Base-by-base conservation (phyloP, 1,140 invertebrate genomes). In the Periplaneta americana region DNA sequence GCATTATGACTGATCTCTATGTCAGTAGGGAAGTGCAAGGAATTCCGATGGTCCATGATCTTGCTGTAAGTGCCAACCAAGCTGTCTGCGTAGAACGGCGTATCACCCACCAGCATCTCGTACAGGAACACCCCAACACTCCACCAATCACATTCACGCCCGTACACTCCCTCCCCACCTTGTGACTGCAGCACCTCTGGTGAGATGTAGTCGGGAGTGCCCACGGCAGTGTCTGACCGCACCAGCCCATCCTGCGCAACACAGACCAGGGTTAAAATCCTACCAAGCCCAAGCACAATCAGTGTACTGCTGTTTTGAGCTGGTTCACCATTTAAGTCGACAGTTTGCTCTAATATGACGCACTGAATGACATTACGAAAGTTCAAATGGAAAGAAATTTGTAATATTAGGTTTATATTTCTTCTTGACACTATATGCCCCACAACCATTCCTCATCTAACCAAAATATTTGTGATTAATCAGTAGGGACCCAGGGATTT, bases 121-220 rank as follows among this genome's bases (percentile, higher is more conserved):
- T 98, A 99, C 0, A 99, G 91, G 88, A 99, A 98, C 78, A 99
- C 98, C 66, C 98, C 98, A 22, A 99, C 98, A 22, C 97, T 98
- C 99, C 99, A 99, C 97, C 97, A 99, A 90, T 99, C 99, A 89
- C 98, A 99, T 88, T 99, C 98, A 48, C 96, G 90, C 0, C 98
- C 98, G 88, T 97, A 97, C 36, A 96, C 94, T 76, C 98, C 97
- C 86, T 98, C 96, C n/a, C 96, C 96, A 86, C 98, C 97, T 89
- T 99, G 98, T 31, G 98, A 99, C 87, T 98, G 96, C 79, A 99
- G 90, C 18, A 99, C 98, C 90, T 99, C 99, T 0, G 99, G 99
- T 66, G 98, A 98, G 85, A 99, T 99, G 86, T 99, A 99, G 89
- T 99, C 98, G 31, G 99, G 99, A 31, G 99, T 99, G 36, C 99